Percentiles rank a stretch among this genome's conserved stretches.
phyloP scores from a whole-genome alignment of 2,888 invertebrate species.

The Temnothorax unifasciatus region DNA sequence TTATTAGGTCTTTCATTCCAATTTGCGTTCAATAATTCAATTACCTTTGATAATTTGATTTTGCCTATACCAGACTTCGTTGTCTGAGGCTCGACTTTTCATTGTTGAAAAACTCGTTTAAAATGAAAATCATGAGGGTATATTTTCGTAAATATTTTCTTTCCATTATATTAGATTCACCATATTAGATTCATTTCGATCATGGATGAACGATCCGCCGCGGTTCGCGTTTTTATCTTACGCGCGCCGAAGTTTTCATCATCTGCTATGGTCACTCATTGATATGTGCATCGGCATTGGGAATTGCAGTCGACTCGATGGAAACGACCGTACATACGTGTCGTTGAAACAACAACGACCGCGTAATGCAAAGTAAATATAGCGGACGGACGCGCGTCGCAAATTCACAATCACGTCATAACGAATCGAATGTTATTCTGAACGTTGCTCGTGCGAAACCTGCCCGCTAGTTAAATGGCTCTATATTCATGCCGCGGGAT shows the following conservation, averaged over 20 bases:
- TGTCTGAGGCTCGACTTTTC: not conserved
- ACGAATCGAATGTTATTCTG: constrained; percentile 75
- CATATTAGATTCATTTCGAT: constrained; percentile 39
- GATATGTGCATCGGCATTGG: constrained; percentile 66
- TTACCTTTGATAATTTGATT: not conserved
- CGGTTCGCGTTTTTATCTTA: constrained; percentile 22
- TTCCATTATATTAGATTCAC: constrained; percentile 9
- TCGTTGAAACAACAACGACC: constrained; percentile 64
- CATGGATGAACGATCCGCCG: constrained; percentile 20
- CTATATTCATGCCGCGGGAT: constrained; percentile 67
- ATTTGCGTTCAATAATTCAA: constrained; percentile 1
- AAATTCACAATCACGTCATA: constrained; percentile 78
- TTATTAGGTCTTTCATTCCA: not conserved
- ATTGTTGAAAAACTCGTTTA: not conserved
- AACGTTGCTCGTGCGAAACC: constrained; percentile 56
- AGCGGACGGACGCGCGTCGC: constrained; percentile 63
- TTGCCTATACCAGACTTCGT: not conserved
- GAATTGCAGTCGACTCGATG: constrained; percentile 57
- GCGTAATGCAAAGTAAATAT: constrained; percentile 78
- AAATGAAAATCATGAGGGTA: not conserved
- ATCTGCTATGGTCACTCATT: constrained; percentile 52
- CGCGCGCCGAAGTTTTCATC: constrained; percentile 19
- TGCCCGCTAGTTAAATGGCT: constrained; percentile 71
- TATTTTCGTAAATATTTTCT: constrained; percentile 36
- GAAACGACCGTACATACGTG: constrained; percentile 59